Evolutionary conservation across 2,888 invertebrate species (phyloP), one percentile per base, ranked within the genome.

Genomic region (Drosophila kambysellisi): DNA sequence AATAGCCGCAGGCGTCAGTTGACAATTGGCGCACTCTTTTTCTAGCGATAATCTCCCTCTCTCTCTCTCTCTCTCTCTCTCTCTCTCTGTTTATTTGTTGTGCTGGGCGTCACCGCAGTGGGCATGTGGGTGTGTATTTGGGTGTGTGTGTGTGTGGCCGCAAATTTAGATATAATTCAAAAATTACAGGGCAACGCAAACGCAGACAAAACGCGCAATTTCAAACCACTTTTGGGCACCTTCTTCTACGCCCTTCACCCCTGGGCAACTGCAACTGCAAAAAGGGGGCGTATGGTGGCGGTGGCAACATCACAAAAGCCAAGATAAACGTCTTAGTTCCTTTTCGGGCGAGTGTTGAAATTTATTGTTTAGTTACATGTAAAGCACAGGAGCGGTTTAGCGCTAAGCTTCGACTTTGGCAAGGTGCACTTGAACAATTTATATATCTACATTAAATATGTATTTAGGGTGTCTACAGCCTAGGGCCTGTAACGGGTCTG

Each of bases 81-180:
- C 37, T n/a, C 30, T 29, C 25, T 3, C 17, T 17, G 15, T 9
- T 57, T 1, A 6, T 32, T 57, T 74, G 50, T 54, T 50, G 43
- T 35, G 57, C n/a, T 51, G 52, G 62, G 63, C 57, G 64, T 30
- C 30, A 46, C 48, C 52, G 41, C 12, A 41, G 33, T 65, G 53
- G 59, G 72, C 68, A 41, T 50, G 50, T 46, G 48, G 20, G 20
- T 20, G 20, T 8, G 4, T 15, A 4, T 46, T 1, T 74, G 56
- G 60, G 66, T 65, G 58, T 61, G 67, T 59, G 56, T 56, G 62
- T 74, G 52, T 59, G 50, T 53, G 48, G 75, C 70, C 64, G 75
- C 82, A 78, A 80, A 88, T 86, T 89, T 84, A 76, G 62, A 65
- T 79, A 79, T 91, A 91, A 91, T 89, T 83, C 84, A 83, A 88